Conservation (phyloP, 2,797 vertebrate genomes). For the Lates japonicus region DNA sequence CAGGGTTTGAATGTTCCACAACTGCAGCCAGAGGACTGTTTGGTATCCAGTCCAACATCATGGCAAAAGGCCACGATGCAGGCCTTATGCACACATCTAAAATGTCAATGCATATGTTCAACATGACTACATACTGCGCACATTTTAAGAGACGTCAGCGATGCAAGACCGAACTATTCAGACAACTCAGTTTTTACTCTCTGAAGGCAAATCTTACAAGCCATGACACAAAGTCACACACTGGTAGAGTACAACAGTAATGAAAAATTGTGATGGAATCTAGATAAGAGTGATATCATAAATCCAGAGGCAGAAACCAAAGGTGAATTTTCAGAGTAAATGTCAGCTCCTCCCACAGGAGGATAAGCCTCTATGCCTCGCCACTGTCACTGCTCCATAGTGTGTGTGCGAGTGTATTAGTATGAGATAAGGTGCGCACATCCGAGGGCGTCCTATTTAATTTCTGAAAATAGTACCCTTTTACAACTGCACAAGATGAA, state of each 20-base stretch:
- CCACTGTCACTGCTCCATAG: slow-evolving; percentile 56
- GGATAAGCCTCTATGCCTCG: slow-evolving; percentile 63
- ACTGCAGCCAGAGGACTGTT: slow-evolving; percentile 51
- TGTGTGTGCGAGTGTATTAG: slow-evolving; percentile 49
- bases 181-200: slow-evolving; percentile 46
- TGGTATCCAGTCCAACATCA: slow-evolving; percentile 46
- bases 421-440: slow-evolving; percentile 63
- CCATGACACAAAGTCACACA: slow-evolving; percentile 56
- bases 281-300: slow-evolving; percentile 68
- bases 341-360: slow-evolving; percentile 76
- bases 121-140: slow-evolving; percentile 23
- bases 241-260: slow-evolving; percentile 43
- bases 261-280: slow-evolving; percentile 64
- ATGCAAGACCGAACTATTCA: slow-evolving; percentile 32
- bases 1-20: slow-evolving; percentile 67
- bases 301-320: slow-evolving; percentile 75
- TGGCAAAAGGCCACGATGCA: slow-evolving; percentile 33
- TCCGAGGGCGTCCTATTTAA: slow-evolving; percentile 68
- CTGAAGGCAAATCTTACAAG: slow-evolving; percentile 39
- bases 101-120: slow-evolving; percentile 54
- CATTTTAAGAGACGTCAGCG: slow-evolving; percentile 41
- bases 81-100: slow-evolving; percentile 36
- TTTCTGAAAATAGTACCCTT: slow-evolving; percentile 69
- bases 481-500: slow-evolving; percentile 74
- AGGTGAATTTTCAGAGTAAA: slow-evolving; percentile 77